These are phyloP conservation scores for Celastrina argiolus DNA, from an alignment of 2,888 invertebrate species.

Conservation along the genomic window DNA sequence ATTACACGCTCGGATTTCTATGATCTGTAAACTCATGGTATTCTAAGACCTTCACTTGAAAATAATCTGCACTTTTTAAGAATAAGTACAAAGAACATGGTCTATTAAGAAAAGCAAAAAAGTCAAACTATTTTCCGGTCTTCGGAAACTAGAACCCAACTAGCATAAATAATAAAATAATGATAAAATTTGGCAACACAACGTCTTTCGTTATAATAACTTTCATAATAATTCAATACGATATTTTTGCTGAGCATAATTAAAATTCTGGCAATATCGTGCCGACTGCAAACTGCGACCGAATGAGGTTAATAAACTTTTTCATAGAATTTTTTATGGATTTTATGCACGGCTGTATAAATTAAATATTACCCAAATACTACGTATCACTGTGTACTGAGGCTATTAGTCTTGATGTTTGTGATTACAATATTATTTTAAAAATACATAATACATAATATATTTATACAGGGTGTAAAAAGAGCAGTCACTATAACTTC, in stretches of 20 bases:
- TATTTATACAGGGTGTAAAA: too few relatives aligned
- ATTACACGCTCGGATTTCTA: constrained; percentile 35
- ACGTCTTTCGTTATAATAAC: neutral
- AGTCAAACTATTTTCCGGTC: neutral
- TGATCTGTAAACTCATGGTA: constrained; percentile 17
- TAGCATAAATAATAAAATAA: constrained; percentile 2
- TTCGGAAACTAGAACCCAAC: neutral
- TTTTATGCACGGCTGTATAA: constrained; percentile 6
- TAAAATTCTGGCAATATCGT: constrained; percentile 18
- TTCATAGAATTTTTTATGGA: constrained; percentile 3
- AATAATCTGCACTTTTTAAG: too few relatives aligned
- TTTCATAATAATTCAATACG: constrained; percentile 7
- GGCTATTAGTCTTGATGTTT: neutral
- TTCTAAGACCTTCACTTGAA: constrained; percentile 17
- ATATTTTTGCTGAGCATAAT: constrained; percentile 15
- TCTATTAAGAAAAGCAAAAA: neutral
- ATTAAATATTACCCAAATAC: neutral
- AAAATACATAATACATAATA: too few relatives aligned
- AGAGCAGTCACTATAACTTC: too few relatives aligned
- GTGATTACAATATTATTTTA: too few relatives aligned
- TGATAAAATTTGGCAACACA: neutral
- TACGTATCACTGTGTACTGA: neutral
- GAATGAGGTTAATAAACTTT: constrained; percentile 22
- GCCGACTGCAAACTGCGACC: neutral
- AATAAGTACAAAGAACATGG: too few relatives aligned